Percentiles rank a stretch among this genome's conserved stretches.
Evolutionary conservation across 2,797 vertebrate genomes (phyloP).

Genomic region (Xenopus petersii): DNA sequence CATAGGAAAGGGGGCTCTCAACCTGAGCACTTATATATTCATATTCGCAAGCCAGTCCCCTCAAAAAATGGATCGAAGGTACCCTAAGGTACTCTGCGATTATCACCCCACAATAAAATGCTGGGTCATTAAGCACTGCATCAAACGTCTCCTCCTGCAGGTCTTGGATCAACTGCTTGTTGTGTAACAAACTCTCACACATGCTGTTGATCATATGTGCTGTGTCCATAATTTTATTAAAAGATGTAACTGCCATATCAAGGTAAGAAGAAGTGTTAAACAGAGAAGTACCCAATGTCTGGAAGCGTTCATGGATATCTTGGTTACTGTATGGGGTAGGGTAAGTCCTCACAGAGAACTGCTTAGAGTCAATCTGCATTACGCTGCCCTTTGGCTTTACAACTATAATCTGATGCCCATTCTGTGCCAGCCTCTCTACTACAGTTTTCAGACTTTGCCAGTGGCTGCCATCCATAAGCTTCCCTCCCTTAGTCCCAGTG

Average conservation of each 20-base stretch:
- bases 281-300: conserved; percentile 7
- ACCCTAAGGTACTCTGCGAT: conserved; percentile 59
- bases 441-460: conserved; percentile 75
- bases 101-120: conserved; percentile 55
- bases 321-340: conserved; percentile 61
- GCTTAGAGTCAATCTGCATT: conserved; percentile 58
- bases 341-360: conserved; percentile 58
- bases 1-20: conserved; percentile 57
- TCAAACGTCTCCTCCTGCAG: conserved; percentile 53
- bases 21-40: conserved; percentile 49
- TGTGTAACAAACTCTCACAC: conserved; percentile 48
- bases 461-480: conserved; percentile 81
- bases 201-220: conserved; percentile 47
- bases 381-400: conserved; percentile 72
- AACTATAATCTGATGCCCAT: conserved; percentile 72
- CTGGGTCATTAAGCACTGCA: conserved; percentile 58
- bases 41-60: conserved; percentile 51
- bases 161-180: conserved; percentile 49
- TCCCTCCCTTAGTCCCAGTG: conserved; percentile 42
- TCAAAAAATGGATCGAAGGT: conserved; percentile 54
- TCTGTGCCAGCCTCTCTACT: conserved; percentile 67
- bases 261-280: conserved; percentile 39
- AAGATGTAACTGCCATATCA: accelerated
- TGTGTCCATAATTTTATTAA: not conserved
- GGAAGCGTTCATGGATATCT: conserved; percentile 32